Evolutionary conservation across 2,113 vertebrate genomes (phyloP).

Genomic region (Rissa tridactyla): DNA sequence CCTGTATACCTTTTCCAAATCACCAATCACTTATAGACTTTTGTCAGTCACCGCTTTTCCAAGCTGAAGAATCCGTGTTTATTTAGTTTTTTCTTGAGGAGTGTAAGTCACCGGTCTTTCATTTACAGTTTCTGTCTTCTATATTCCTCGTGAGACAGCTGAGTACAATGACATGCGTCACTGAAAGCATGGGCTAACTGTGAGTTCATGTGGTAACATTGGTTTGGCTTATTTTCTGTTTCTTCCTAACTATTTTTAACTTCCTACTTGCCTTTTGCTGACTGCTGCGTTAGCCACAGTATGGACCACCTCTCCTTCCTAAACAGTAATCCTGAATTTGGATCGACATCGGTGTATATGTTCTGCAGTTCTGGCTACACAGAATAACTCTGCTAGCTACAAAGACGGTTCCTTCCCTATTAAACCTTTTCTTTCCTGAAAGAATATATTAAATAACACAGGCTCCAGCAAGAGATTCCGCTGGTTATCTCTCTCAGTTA

Average conservation of each 20-base stretch:
- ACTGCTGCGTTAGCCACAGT: background rate
- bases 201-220: background rate
- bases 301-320: background rate
- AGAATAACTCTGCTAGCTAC: background rate
- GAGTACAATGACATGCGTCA: background rate
- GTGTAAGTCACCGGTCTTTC: background rate
- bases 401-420: background rate
- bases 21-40: background rate
- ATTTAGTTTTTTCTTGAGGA: background rate
- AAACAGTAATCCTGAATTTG: background rate
- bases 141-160: rapidly evolving
- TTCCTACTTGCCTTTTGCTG: background rate
- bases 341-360: background rate
- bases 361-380: background rate
- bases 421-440: background rate
- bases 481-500: background rate
- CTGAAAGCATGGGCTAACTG: background rate
- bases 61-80: background rate
- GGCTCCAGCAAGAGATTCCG: background rate
- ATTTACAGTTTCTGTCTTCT: background rate
- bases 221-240: background rate
- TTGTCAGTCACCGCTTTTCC: background rate
- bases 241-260: background rate
- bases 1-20: background rate
- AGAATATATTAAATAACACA: background rate